Base-by-base conservation (phyloP, 92 coral and sea anemone species). In the Siderastrea radians region DNA sequence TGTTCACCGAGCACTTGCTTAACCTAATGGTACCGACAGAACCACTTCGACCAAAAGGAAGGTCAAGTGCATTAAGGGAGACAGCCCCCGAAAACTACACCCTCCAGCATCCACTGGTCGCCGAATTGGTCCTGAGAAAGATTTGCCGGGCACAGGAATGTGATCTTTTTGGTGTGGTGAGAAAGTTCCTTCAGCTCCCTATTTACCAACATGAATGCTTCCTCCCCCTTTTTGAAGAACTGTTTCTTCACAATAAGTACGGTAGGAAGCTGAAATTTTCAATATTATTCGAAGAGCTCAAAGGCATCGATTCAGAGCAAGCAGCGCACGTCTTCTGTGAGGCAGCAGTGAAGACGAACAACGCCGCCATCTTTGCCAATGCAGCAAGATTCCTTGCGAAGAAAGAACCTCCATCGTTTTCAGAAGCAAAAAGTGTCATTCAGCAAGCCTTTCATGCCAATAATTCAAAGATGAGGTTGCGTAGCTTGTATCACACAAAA, bases 301-400 rank as follows among this genome's bases (percentile, higher is more conserved):
- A 63, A 53, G 81, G 6, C 0, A 43, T 63, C 46, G 83, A 90
- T 81, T 69, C 82, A 13, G 17, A 66, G 0, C 88, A 78, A 13
- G 98, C 98, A 15, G 98, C 93, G 47, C 84, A 85, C 14, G 57
- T 82, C 11, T 90, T 95, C 59, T 77, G 91, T 19, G 87, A 88
- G 55, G 94, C 94, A 1, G 95, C 95, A 9, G 74, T 62, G 72
- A 90, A 89, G 84, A 95, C 95, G n/a, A 83, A 84, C 16, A 96
- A 95, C 58, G 86, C 92, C 3, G 54, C 57, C 7, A 19, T 64
- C 16, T 15, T 64, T 64, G 87, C 93, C 66, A 90, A 94, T 78
- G 96, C 98, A 49, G 96, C 98, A 79, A 91, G 98, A 46, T 95
- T 93, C 64, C 80, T 80, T 74, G 96, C 98, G 3, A 95, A 85